Evolutionary conservation across 2,113 vertebrate genomes (phyloP), one percentile per base, ranked within the genome.

Genomic region (Prunella himalayana): DNA sequence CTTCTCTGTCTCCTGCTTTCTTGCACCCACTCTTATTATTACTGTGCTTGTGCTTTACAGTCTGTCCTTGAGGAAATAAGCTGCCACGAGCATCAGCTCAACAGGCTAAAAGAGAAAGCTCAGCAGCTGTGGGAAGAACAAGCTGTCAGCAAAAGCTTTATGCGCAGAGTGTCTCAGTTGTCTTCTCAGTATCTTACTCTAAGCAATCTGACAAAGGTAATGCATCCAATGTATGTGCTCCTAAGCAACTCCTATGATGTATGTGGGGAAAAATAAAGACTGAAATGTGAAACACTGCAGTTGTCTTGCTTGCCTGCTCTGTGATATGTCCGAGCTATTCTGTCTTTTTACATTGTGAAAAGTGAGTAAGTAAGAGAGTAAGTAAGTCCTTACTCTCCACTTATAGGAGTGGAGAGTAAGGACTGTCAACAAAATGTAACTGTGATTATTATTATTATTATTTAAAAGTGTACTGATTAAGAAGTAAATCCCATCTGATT

Each of bases 171-270:
- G 75, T 99, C 99, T 93, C 99, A 99, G 98, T 98, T 99, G 91
- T 99, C 99, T 80, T 98, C 99, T 72, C 99, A 99, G 71, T 99
- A 99, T 96, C 98, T 99, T 96, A 98, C 99, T 84, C 98, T 99
- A 98, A 99, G 98, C 98, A 99, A 99, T 98, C 95, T 99, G 97
- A 99, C 99, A 50, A 99, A 99, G 99, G 99, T 99, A 99, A 99
- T 76, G 90, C 94, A 79, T 50, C 68, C 66, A 37, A 7, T 77
- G 47, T 82, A 15, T 42, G 79, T 95, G 95, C 96, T 94, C 81
- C 79, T 73, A 81, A 85, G 49, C 56, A 49, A 30, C 71, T 95
- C 39, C 19, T 94, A 77, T 79, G 9, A 14, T 90, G 7, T 30
- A 33, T 23, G 45, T 50, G 68, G 41, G 56, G 42, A 31, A 94